A percentile compares a stretch with the other conserved stretches of the same genome.
phyloP scores from a whole-genome alignment of 1,140 invertebrate genomes.

The Caenorhabditis inopinata region DNA sequence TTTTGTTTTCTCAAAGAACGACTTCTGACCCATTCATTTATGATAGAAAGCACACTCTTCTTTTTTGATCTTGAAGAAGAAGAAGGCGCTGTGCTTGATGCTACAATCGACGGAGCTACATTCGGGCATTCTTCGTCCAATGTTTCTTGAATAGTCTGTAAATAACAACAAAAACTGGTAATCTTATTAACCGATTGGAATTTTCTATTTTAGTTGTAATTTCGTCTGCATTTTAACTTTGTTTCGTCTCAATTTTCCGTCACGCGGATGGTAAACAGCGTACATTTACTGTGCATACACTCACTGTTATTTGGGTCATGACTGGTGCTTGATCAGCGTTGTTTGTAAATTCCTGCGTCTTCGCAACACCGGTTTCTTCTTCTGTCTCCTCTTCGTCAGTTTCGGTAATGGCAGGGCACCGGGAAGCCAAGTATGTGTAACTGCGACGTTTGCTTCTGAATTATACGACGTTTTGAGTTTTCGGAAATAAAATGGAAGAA shows the following conservation, averaged over 20 bases:
- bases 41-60: conserved; percentile 4
- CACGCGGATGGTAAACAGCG: neutral
- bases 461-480: neutral
- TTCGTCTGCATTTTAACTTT: too few species aligned
- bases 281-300: neutral
- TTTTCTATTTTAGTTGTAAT: too few species aligned
- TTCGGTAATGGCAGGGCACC: conserved; percentile 15
- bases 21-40: conserved; percentile 29
- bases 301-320: neutral
- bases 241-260: too few species aligned
- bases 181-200: too few species aligned
- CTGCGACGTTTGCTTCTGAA: conserved; percentile 12
- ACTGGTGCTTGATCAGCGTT: neutral
- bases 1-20: conserved; percentile 22
- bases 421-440: conserved; percentile 12
- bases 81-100: neutral
- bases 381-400: conserved; percentile 13
- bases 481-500: too few species aligned
- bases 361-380: neutral
- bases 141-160: neutral
- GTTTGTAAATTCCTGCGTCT: conserved; percentile 18
- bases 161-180: too few species aligned
- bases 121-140: neutral
- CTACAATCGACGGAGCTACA: neutral
- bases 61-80: neutral